Percentiles rank a stretch among this genome's conserved stretches.
These are phyloP conservation scores for Myxocyprinus asiaticus DNA, from an alignment of 2,113 vertebrate species.

Conservation along the genomic window DNA sequence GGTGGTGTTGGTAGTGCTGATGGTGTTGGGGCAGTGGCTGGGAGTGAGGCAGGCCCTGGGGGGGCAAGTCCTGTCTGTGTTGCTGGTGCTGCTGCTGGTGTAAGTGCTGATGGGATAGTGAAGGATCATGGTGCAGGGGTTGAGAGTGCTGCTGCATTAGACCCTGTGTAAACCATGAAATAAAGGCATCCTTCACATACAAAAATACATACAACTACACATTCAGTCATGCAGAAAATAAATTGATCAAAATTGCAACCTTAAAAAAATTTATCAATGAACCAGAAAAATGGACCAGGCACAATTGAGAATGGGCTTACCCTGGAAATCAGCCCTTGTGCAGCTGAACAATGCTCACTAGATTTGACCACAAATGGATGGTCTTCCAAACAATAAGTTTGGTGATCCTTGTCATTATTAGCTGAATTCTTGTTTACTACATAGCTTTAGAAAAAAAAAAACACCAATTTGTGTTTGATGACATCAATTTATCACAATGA, in stretches of 20 bases:
- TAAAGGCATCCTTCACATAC: background rate
- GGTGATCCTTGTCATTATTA: background rate
- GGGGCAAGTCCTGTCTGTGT: constrained; percentile 72
- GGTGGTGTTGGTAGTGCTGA: constrained; percentile 66
- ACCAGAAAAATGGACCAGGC: background rate
- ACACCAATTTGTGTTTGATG: background rate
- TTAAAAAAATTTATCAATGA: no score
- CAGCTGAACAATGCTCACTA: background rate
- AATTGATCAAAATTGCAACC: background rate
- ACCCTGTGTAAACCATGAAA: constrained; percentile 69
- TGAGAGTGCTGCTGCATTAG: constrained; percentile 83
- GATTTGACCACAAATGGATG: background rate
- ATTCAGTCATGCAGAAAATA: background rate
- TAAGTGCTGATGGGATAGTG: constrained; percentile 72
- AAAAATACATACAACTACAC: background rate
- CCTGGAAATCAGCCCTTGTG: background rate
- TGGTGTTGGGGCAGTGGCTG: constrained; percentile 64
- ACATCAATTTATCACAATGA: background rate
- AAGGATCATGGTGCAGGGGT: constrained; percentile 72
- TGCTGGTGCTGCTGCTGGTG: constrained; percentile 81
- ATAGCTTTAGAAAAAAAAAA: background rate
- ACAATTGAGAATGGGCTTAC: background rate
- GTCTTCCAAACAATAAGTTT: background rate
- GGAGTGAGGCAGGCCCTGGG: constrained; percentile 72
- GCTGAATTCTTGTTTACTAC: background rate